Evolutionary conservation across 2,113 vertebrate species (phyloP), one percentile per base, ranked within the genome.

Genomic region (Polypterus bichir): DNA sequence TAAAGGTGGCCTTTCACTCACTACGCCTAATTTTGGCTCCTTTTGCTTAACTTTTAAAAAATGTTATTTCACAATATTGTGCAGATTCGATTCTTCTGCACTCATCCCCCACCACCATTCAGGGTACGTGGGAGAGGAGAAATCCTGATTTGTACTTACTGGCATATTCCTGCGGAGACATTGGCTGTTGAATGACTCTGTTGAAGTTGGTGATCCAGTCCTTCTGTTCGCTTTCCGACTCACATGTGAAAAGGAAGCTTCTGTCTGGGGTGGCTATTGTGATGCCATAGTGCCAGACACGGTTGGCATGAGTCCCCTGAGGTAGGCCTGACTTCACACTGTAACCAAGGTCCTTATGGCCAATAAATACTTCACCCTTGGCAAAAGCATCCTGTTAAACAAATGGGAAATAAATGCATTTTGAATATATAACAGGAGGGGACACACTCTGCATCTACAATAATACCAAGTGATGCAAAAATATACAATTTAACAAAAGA

Each of bases 121-220:
- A 27, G 27, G 27, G 2, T 1, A 27, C 27, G 27, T 27, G 27
- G 27, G 27, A 27, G 27, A 27, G 27, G 27, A 27, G 27, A 27
- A 27, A 27, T 27, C 27, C 27, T 27, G 27, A 27, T 27, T 54
- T 11, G 1, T 10, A 65, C 76, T 85, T 75, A 94, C 92, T 84
- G 62, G 90, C 79, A 72, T 86, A 92, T 61, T 95, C 92, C 76
- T 92, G 89, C 0, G 92, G 90, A 4, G 89, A 91, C 92, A 94
- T 95, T 60, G 67, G 71, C 51, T 83, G 75, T 10, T 59, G 76
- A 58, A 92, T 77, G 69, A 92, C 60, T 0, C 75, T 59, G 4
- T 66, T 81, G 73, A 95, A 94, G 66, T 77, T 81, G n/a, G 73
- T 63, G 4, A 91, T 67, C 92, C 92, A 95, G 4, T 87, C 88